Conservation (phyloP, 2,113 vertebrate genomes). For the Amphiprion ocellaris region DNA sequence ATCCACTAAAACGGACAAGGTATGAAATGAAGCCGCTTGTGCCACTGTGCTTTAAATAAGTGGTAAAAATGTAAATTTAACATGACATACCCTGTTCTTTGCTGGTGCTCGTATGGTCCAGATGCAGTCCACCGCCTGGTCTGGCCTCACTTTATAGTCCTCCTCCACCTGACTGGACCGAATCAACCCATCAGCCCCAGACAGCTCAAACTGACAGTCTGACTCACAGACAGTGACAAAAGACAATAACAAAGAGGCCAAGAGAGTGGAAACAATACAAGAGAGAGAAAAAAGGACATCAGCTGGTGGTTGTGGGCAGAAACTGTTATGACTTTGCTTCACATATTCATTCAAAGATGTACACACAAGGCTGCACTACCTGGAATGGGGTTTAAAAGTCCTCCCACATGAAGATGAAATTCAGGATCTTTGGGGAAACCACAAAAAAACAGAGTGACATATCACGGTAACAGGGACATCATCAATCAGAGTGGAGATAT, state of each 20-base stretch:
- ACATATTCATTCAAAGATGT: not conserved
- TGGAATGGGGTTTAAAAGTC: slow-evolving; percentile 98
- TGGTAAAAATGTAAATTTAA: not conserved
- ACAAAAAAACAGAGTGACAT: slow-evolving; percentile 36
- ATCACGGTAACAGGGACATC: not conserved
- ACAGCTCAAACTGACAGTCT: slow-evolving; percentile 97
- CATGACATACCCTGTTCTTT: slow-evolving; percentile 88
- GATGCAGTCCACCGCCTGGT: slow-evolving; percentile 95
- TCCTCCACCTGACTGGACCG: slow-evolving; percentile 97
- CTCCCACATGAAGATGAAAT: slow-evolving; percentile 94
- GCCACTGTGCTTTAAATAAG: not conserved
- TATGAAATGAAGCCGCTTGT: no score
- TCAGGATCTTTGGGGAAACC: slow-evolving; percentile 91
- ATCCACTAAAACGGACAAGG: not conserved
- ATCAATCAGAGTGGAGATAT: not conserved
- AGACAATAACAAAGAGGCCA: not conserved
- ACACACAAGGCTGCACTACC: slow-evolving; percentile 78
- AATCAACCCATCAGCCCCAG: slow-evolving; percentile 92
- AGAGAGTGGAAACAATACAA: not conserved
- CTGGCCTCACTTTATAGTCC: slow-evolving; percentile 91
- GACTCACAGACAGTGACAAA: slow-evolving; percentile 35
- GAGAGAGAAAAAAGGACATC: not conserved
- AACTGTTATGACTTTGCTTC: not conserved
- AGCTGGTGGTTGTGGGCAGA: not conserved
- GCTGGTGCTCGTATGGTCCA: slow-evolving; percentile 95